Evolutionary conservation across 2,113 vertebrate genomes (phyloP), one percentile per base, ranked within the genome.

Genomic region (Zosterops pallidus): DNA sequence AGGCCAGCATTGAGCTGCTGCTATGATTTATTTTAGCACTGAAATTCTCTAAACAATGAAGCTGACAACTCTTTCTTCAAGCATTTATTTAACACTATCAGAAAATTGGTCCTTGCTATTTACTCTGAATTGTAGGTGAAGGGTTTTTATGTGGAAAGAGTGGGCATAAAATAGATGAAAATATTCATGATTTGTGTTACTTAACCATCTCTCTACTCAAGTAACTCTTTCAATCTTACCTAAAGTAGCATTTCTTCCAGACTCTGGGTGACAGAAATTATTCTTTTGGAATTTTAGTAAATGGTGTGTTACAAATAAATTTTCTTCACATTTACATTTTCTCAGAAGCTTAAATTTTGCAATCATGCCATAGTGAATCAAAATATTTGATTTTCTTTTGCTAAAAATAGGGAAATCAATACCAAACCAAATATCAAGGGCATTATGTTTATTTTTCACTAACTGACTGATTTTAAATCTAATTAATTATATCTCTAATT

Each of bases 361-460:
- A 50, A 11, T 63, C 57, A 62, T 68, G 74, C 8, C 16, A 52
- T 5, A 44, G 5, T 31, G 42, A 85, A 74, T 72, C 9, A 46
- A 19, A 80, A 8, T 49, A 79, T 77, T 90, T 93, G 63, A 81
- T 91, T 93, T 95, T 92, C 77, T 87, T 28, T 11, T 18, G 50
- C 29, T 68, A 89, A 90, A 96, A 85, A 41, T 41, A 83, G 11
- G 24, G 25, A 89, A 95, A 92, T 87, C 67, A 69, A 94, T 94
- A 65, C 12, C 35, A 89, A 93, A 94, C 26, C 57, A 5, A 19
- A 86, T 87, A 50, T 92, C 26, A 84, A 82, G 65, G 26, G 69
- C 7, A 14, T 70, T 63, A 49, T 5, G 25, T 85, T 91, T 91
- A 52, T 89, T 96, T 95, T 90, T 92, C 62, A 59, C 17, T 87